Evolutionary conservation across 1,140 invertebrate species (phyloP), one percentile per base, ranked within the genome.

Genomic region (Orchestia grillus): DNA sequence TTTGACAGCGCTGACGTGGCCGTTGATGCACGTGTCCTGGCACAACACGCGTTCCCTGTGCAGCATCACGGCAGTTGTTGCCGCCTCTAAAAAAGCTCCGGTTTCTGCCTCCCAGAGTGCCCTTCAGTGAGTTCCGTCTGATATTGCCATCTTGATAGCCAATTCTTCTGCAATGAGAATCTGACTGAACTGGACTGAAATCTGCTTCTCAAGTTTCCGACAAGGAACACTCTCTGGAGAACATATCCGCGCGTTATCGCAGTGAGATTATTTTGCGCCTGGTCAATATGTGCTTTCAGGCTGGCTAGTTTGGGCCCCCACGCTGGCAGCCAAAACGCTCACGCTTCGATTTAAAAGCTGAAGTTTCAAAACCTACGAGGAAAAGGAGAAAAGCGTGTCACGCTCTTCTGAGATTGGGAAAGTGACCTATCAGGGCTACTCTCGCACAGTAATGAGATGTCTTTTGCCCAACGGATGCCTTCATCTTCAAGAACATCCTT

Each of bases 121-220:
- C 62, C 62, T 23, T 77, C 88, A 94, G 44, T 40, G 43, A 94
- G 44, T 94, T 8, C 8, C 41, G 41, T 47, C 44, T 44, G 92
- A n/a, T 47, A 45, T 94, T 94, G 92, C 43, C 41, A 47, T 94
- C 92, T 45, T 94, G 92, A 94, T 94, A 94, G 92, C 92, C 92
- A 94, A 94, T 94, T 94, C 92, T 45, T 94, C 40, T 45, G 41
- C 92, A 94, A 94, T 94, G 44, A 94, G 92, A 47, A 94, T 45
- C 36, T n/a, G 44, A 94, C 44, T 94, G n/a, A n/a, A n/a, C n/a
- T 94, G 40, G 92, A 44, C 40, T 94, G 92, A 94, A 47, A 94
- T 94, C 44, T 94, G 92, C 43, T 94, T 47, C 88, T 42, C 43
- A 42, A 41, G 41, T 90, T 41, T 43, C 28, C 36, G 62, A 77